These are phyloP conservation scores for Chunga burmeisteri DNA, from an alignment of 2,113 vertebrate species.

Conservation along the genomic window DNA sequence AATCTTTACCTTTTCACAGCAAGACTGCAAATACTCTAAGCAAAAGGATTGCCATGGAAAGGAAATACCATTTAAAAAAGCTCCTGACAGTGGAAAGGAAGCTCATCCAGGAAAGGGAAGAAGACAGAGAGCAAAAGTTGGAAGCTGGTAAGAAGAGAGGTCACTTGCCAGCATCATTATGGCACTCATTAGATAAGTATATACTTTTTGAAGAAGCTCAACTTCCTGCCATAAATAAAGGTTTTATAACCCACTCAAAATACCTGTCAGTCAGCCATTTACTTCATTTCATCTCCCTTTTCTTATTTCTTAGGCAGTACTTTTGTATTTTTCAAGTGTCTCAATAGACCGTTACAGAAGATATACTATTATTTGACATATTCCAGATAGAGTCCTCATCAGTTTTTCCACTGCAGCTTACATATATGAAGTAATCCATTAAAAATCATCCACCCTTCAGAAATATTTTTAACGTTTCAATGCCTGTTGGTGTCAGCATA, in stretches of 20 bases:
- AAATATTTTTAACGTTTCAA: not conserved
- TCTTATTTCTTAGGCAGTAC: not conserved
- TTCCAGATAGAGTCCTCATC: not conserved
- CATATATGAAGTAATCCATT: not conserved
- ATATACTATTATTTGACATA: not conserved
- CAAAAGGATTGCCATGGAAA: not conserved
- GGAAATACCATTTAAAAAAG: not conserved
- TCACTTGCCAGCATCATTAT: constrained; percentile 18
- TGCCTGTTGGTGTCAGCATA: not conserved
- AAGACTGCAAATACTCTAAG: not conserved
- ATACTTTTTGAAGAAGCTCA: not conserved
- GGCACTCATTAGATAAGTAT: not conserved
- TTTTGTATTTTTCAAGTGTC: not conserved
- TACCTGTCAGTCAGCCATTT: not conserved
- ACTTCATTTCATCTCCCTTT: not conserved
- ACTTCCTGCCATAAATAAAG: constrained; percentile 16
- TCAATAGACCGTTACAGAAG: not conserved
- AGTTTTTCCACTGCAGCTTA: not conserved
- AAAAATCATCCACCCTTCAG: not conserved
- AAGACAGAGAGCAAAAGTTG: not conserved
- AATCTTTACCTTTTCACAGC: not conserved
- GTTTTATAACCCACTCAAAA: constrained; percentile 3
- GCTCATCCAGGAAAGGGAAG: constrained; percentile 16
- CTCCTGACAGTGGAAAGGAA: not conserved
- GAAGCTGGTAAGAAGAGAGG: not conserved